Conservation (phyloP, 2,888 invertebrate species). For the Aproaerema taeniolella region DNA sequence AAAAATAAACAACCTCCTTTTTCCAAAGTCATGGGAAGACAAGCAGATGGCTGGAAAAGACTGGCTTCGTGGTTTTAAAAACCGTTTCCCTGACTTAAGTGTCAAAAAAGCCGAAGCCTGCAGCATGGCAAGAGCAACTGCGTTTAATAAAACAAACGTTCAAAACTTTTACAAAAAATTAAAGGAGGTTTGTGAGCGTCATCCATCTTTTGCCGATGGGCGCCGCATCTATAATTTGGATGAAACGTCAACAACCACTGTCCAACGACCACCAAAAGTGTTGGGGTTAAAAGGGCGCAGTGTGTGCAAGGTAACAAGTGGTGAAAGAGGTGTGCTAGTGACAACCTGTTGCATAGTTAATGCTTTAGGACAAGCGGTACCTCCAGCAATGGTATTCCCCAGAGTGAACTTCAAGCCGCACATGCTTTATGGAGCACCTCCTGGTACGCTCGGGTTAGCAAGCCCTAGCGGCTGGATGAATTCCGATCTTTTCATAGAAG, state of each 20-base stretch:
- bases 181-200: constrained; percentile 16
- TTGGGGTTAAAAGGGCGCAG: constrained; percentile 7
- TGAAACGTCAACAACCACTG: constrained; percentile 19
- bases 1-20: no score
- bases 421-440: background rate
- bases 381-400: background rate
- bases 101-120: no score
- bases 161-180: constrained; percentile 18
- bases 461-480: constrained; percentile 22
- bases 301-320: constrained; percentile 12
- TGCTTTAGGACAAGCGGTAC: background rate
- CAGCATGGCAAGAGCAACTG: no score
- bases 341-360: no score
- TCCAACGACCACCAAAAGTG: constrained; percentile 8
- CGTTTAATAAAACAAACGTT: constrained; percentile 13
- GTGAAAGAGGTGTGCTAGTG: no score
- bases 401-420: background rate
- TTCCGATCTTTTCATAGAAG: no score
- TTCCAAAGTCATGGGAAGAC: no score
- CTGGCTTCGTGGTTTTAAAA: no score
- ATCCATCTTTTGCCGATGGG: constrained; percentile 15
- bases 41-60: no score
- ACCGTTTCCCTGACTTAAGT: no score
- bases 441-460: background rate
- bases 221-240: constrained; percentile 5